Base-by-base conservation (phyloP, 1,140 invertebrate species). In the Caenorhabditis inopinata region DNA sequence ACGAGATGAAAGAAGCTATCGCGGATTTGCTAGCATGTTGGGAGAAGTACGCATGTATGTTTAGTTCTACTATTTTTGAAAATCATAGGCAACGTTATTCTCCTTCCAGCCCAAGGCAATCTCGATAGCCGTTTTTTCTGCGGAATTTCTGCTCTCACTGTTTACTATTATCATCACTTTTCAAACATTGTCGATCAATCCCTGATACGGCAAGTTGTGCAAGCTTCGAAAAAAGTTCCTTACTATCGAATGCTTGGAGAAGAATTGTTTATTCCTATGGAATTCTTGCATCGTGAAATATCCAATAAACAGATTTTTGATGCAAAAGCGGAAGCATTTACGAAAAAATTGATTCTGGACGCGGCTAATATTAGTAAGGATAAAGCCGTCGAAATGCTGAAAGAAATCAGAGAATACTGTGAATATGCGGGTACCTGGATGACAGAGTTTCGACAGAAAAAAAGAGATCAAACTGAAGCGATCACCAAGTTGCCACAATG, bases 131-230 rank as follows among this genome's bases (percentile, higher is more conserved):
- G 32, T 4, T 42, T 68, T n/a, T 68, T 68, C 58, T 68, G 58
- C 38, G 32, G 58, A 68, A 68, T 68, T 6, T 18, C 58, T 18
- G 58, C 58, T 7, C 25, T 68, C 0, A 68, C 58, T 9, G 58
- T 68, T 18, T 68, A 38, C n/a, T 68, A 68, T 16, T 68, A 38
- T 18, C 58, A 68, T 38, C 58, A 68, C 21, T 68, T 68, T 42
- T 42, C 14, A 4, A 68, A 68, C 23, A 38, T 18, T 11, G 32
- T 68, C 18, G 58, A 68, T 29, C 1, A 5, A 1, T 68, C 58
- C 0, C 32, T 68, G 1, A 38, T 68, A 0, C 32, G 32, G 23
- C 35, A 68, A 68, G 58, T 68, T 0, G 32, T 42, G 12, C 32
- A 68, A 38, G 58, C 58, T 16, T n/a, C 58, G 1, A 38, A 38